Evolutionary conservation across 2,888 invertebrate species (phyloP), one percentile per base, ranked within the genome.

Genomic region (Galerucella nymphaeae): DNA sequence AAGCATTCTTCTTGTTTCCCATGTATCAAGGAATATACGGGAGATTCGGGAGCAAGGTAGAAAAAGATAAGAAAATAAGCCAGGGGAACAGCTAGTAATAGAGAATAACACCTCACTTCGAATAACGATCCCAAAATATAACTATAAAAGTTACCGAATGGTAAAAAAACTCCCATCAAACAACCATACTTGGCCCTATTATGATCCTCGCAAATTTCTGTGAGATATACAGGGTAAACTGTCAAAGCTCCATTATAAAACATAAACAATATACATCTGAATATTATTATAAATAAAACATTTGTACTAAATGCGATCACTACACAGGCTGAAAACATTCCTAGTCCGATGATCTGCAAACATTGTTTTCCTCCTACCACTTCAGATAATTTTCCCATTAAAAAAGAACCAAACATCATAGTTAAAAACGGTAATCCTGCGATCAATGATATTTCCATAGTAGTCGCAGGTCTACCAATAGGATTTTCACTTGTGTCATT

Each of bases 281-380:
- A 69, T 50, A 62, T 23, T 50, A 69, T 42, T 23, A 69, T 69
- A 14, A 53, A 45, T 42, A 69, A 10, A 16, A 80, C 68, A 6
- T 68, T 66, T 10, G 65, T 68, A 11, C 76, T 76, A 23, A 78
- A 77, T 0, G 77, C 75, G 8, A 74, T 14, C 0, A 72, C 57
- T 4, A 76, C 14, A 18, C 72, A 59, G 2, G 79, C 93, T 0
- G 91, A 48, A 38, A 92, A 83, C 70, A 92, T 91, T 0, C 94
- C 92, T 0, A 92, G 77, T 0, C 90, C 86, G 18, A 91, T 89
- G 11, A 89, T 84, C 10, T 93, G 83, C 13, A 94, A 86, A 0
- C 91, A 89, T 88, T 88, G 89, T 86, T 92, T 93, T 16, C 93
- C 88, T 0, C 93, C 94, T 3, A 77, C 48, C 18, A 55, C 16